Base-by-base conservation (phyloP, 2,113 vertebrate species). In the Mustelus asterias region DNA sequence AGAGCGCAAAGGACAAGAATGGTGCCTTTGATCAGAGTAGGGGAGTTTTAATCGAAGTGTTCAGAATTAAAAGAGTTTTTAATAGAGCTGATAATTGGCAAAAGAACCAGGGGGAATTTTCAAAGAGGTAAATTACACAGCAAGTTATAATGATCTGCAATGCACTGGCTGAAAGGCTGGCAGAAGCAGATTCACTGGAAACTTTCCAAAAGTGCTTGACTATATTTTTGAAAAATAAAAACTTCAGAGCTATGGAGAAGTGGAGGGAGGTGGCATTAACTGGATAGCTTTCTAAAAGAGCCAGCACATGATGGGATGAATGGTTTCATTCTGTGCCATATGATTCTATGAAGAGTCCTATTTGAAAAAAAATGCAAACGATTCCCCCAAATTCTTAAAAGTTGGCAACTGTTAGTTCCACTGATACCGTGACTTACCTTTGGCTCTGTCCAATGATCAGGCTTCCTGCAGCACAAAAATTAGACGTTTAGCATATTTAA, bases 401-500 rank as follows among this genome's bases (percentile, higher is more conserved):
- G 18, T 3, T 6, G n/a, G 58, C 33, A 93, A 60, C 88, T 29
- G 14, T 92, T 63, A 9, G 58, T 1, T 92, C 58, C 58, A 65
- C 24, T 60, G 22, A 41, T 54, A 95, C 41, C 14, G 65, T 95
- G 26, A 72, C 69, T 14, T 76, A 95, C 94, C 69, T 95, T 95
- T 44, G 29, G 41, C 94, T 72, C 67, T 41, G 26, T 95, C 67
- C 94, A 48, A 44, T 44, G 69, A 70, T 95, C 67, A 72, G 44
- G 26, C 11, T 95, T 95, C 26, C 94, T 95, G 94, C 44, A 95
- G 37, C 29, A 95, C 24, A 95, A 72, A 95, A 48, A 94, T 44
- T 54, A 95, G 33, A 33, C 33, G 22, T 48, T 95, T 18, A 70
- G 13, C 10, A 44, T 26, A 0, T 18, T 69, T 67, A 20, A 69